These are phyloP conservation scores for Enteromius mattozi DNA, from an alignment of 2,797 vertebrate species.

Conservation along the genomic window DNA sequence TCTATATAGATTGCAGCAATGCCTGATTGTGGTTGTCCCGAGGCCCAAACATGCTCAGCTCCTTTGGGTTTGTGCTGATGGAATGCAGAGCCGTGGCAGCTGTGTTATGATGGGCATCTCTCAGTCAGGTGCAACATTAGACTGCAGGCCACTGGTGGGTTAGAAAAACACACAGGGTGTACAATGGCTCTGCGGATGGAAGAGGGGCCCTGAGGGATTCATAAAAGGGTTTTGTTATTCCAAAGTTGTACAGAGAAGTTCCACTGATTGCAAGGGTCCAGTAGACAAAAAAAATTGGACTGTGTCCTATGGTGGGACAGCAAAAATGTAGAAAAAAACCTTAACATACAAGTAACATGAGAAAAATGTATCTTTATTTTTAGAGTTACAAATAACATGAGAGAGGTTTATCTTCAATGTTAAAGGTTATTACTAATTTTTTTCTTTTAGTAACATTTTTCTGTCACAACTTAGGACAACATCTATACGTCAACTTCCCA, in stretches of 20 bases:
- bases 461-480: too few species aligned
- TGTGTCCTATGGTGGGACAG: too few species aligned
- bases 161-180: not conserved
- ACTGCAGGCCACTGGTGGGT: not conserved
- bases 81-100: constrained; percentile 55
- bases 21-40: constrained; percentile 57
- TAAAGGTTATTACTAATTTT: too few species aligned
- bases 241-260: not conserved
- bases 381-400: too few species aligned
- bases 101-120: constrained; percentile 56
- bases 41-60: constrained; percentile 49
- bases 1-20: constrained; percentile 71
- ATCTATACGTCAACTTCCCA: too few species aligned
- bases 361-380: too few species aligned
- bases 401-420: too few species aligned
- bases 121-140: constrained; percentile 48
- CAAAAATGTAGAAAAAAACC: too few species aligned
- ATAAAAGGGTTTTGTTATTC: not conserved
- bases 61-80: constrained; percentile 35
- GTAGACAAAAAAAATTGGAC: not conserved
- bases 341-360: too few species aligned
- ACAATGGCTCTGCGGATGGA: not conserved
- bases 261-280: not conserved
- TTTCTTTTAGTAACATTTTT: too few species aligned
- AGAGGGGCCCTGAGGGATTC: constrained; percentile 10